Evolutionary conservation across 1,140 invertebrate species (phyloP).

Genomic region (Diabrotica virgifera): DNA sequence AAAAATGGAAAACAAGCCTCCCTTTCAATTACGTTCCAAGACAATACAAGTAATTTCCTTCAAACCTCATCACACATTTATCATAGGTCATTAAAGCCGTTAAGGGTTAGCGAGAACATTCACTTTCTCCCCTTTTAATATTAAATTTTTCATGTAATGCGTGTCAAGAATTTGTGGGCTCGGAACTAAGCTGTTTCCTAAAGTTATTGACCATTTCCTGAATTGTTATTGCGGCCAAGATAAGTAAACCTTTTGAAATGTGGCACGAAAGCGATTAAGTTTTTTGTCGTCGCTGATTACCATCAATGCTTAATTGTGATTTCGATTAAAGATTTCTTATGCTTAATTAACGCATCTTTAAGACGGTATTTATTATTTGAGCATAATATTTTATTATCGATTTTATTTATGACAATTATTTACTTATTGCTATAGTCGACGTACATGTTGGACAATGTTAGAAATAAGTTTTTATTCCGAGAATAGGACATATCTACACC

Average conservation of each 20-base stretch:
- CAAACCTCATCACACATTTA: constrained; percentile 1
- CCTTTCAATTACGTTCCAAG: not conserved
- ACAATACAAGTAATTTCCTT: not conserved
- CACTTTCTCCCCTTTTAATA: not conserved
- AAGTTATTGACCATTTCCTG: constrained; percentile 2
- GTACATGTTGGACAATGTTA: too few species aligned
- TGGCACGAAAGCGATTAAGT: not conserved
- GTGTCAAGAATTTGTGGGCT: not conserved
- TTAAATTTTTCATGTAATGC: not conserved
- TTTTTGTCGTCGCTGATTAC: too few species aligned
- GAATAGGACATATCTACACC: too few species aligned
- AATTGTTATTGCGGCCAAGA: not conserved
- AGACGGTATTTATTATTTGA: too few species aligned
- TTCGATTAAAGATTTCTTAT: too few species aligned
- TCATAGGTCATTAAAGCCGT: not conserved
- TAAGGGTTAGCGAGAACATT: not conserved
- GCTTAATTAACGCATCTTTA: too few species aligned
- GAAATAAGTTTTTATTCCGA: too few species aligned
- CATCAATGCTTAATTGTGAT: too few species aligned
- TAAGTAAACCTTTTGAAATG: not conserved
- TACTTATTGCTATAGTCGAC: too few species aligned
- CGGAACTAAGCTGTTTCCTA: constrained; percentile 1
- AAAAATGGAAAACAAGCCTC: not conserved
- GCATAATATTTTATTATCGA: too few species aligned
- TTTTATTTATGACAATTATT: too few species aligned